A percentile compares a stretch with the other conserved stretches of the same genome.
Conservation (phyloP, 2,113 vertebrate species). For the Coregonus clupeaformis region DNA sequence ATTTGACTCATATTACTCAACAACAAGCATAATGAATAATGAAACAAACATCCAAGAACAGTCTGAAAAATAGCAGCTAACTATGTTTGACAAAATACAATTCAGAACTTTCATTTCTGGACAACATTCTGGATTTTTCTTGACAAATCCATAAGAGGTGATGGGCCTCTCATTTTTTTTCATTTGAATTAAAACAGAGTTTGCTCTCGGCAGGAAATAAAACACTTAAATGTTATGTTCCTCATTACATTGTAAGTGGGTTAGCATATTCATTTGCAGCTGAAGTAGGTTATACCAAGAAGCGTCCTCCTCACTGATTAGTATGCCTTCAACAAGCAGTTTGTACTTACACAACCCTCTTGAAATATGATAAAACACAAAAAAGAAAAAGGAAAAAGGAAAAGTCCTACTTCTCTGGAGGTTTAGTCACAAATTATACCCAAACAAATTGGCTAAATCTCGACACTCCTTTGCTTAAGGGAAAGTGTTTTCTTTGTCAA, state of each 20-base stretch:
- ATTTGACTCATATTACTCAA: too few relatives aligned
- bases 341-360: conserved; percentile 56
- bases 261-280: conserved; percentile 66
- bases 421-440: conserved; percentile 48
- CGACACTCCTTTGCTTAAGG: conserved; percentile 45
- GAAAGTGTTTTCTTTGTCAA: conserved; percentile 33
- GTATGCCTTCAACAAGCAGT: conserved; percentile 64
- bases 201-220: conserved; percentile 61
- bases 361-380: conserved; percentile 49
- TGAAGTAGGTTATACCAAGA: conserved; percentile 73
- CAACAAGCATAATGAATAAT: too few relatives aligned
- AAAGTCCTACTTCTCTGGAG: conserved; percentile 45
- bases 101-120: too few relatives aligned
- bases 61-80: too few relatives aligned
- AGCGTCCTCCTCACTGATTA: conserved; percentile 65
- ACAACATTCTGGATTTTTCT: too few relatives aligned
- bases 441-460: conserved; percentile 48
- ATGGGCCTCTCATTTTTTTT: conserved; percentile 41
- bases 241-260: conserved; percentile 56
- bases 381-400: conserved; percentile 27
- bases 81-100: too few relatives aligned
- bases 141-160: conserved; percentile 10
- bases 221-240: conserved; percentile 69
- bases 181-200: conserved; percentile 69
- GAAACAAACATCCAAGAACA: too few relatives aligned